Conservation (phyloP, 2,113 vertebrate genomes). For the Bos indicus region DNA sequence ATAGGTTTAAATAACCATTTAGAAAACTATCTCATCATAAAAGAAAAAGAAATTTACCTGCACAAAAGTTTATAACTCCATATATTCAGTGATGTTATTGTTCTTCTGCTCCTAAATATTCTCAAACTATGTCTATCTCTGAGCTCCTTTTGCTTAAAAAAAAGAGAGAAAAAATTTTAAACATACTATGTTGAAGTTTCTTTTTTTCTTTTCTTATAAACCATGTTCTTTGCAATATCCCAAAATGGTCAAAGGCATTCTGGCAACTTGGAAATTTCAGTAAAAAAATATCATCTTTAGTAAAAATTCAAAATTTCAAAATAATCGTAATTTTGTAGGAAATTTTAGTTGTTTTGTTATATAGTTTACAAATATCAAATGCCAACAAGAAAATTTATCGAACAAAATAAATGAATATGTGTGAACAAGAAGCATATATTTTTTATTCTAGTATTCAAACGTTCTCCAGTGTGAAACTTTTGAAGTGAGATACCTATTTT, state of each 20-base stretch:
- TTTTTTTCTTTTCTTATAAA: neutral
- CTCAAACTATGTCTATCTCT: neutral
- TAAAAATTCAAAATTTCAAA: slow-evolving; percentile 22
- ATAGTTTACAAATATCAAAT: neutral
- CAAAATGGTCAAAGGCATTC: neutral
- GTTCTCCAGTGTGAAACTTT: neutral
- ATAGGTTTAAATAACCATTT: slow-evolving; percentile 30
- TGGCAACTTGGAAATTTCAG: neutral
- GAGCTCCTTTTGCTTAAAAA: neutral
- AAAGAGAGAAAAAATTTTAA: neutral
- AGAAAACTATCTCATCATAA: slow-evolving; percentile 33
- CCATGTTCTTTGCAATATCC: neutral
- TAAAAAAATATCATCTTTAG: slow-evolving; percentile 8
- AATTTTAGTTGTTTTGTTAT: neutral
- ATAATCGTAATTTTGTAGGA: neutral
- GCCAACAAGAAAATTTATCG: neutral
- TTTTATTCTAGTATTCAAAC: neutral
- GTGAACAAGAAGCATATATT: neutral
- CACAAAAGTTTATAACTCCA: neutral
- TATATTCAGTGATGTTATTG: neutral
- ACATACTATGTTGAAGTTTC: neutral
- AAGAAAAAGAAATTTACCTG: slow-evolving; percentile 22
- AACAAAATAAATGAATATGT: neutral
- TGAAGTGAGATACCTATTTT: neutral
- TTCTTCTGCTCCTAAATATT: slow-evolving; percentile 10